Evolutionary conservation across 2,888 invertebrate species (phyloP).

Genomic region (Synergus itoensis): DNA sequence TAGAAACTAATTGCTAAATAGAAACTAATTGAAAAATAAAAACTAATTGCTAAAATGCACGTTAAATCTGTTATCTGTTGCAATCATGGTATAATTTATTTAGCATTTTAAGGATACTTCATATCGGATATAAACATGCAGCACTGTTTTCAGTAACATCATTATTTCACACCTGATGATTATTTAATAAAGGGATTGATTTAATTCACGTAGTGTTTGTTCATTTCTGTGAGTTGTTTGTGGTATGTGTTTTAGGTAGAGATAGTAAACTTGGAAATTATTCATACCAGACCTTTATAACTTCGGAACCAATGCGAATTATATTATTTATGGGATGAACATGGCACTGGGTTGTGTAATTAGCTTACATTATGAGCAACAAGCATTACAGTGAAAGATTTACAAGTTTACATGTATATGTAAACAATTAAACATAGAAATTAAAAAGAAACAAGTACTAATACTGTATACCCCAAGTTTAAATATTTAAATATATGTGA

Average conservation of each 20-base stretch:
- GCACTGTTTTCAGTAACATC: not conserved
- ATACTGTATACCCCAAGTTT: not conserved
- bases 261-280: not conserved
- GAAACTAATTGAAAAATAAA: no score
- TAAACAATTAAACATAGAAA: not conserved
- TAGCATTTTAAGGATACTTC: not conserved
- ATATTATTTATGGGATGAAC: not conserved
- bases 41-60: no score
- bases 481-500: not conserved
- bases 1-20: no score
- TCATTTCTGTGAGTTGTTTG: not conserved
- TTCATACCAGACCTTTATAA: not conserved
- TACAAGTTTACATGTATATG: not conserved
- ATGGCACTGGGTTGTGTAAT: not conserved
- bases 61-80: not conserved
- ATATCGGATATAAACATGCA: not conserved
- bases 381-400: not conserved
- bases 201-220: not conserved
- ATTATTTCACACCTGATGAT: not conserved
- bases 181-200: not conserved
- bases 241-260: not conserved
- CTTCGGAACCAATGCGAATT: not conserved
- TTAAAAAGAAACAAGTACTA: not conserved
- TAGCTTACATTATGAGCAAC: not conserved
- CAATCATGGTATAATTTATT: not conserved